Base-by-base conservation (phyloP, 2,113 vertebrate species). In the Struthidea cinerea region DNA sequence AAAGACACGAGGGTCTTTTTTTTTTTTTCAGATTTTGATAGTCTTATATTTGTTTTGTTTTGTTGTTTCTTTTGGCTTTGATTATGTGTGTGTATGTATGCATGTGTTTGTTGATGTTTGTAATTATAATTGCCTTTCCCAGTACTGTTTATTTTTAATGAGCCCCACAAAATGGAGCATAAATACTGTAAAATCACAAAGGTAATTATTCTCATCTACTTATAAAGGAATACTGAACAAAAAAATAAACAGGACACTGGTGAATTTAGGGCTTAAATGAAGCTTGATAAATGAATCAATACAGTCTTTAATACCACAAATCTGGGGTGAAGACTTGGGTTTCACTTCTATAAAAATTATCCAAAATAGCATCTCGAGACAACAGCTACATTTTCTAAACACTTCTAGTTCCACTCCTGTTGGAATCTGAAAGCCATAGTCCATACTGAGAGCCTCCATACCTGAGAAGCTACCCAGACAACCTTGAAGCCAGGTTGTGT, bases 111-210 rank as follows among this genome's bases (percentile, higher is more conserved):
- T 71, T 78, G 37, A 39, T 95, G 46, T 89, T 97, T 97, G 67
- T 93, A 96, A 95, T 93, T 93, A 73, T 95, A 96, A 97, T 96
- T 96, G 28, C 57, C 24, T 97, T 76, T 93, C 39, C 32, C 30
- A 70, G 47, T 83, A 84, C 47, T 73, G 42, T 96, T 97, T 94
- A 85, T 96, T 97, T 98, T 96, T 97, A 97, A 97, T 95, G 60
- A 96, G 71, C 10, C 20, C 33, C 37, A 97, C 94, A 96, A 97
- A 98, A 94, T 27, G 23, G 35, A 92, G 18, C 32, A 85, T 59
- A 96, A 93, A 92, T 96, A 86, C 65, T 92, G 27, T 86, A 90
- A 93, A 95, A 86, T 95, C 39, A 64, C 22, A 93, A 70, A 59
- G 84, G n/a, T 82, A 97, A 95, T 97, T 96, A 80, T 93, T 79